phyloP scores from a whole-genome alignment of 2,888 invertebrate genomes.

The Drosophila incognita region DNA sequence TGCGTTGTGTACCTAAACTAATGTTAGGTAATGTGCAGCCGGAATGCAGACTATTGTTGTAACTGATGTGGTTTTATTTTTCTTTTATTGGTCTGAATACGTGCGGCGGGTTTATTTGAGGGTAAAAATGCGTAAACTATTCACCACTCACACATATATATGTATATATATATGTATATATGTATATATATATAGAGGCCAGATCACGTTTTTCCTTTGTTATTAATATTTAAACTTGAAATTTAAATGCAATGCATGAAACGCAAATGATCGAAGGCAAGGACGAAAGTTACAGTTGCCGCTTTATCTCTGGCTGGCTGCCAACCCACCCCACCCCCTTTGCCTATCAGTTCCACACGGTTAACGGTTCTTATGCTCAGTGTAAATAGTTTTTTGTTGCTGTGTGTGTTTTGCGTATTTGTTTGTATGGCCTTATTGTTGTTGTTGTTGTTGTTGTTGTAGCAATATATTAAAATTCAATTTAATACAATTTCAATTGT shows the following conservation, averaged over 20 bases:
- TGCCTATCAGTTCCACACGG: neutral
- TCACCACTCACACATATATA: conserved; percentile 25
- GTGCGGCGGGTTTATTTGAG: conserved; percentile 67
- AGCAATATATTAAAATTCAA: conserved; percentile 76
- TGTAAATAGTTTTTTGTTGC: conserved; percentile 39
- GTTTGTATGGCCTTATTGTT: conserved; percentile 16
- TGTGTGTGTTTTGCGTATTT: conserved; percentile 19
- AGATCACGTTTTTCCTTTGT: conserved; percentile 64
- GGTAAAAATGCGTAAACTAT: conserved; percentile 70
- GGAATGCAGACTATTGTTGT: conserved; percentile 1
- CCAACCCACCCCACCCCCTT: neutral
- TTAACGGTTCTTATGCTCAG: conserved; percentile 20
- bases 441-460: conserved; percentile 40
- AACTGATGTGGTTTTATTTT: conserved; percentile 18
- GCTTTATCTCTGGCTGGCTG: conserved; percentile 22
- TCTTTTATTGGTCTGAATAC: conserved; percentile 46
- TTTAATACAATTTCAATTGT: conserved; percentile 78
- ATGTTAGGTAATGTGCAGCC: conserved; percentile 25
- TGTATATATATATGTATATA: neutral
- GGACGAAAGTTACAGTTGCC: conserved; percentile 46
- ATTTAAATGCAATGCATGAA: conserved; percentile 75
- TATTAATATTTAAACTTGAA: conserved; percentile 72
- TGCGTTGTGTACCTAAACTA: conserved; percentile 30
- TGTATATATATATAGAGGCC: neutral
- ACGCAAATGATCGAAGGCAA: conserved; percentile 53